Evolutionary conservation across 1,140 invertebrate genomes (phyloP).

Genomic region (Argopecten irradians): DNA sequence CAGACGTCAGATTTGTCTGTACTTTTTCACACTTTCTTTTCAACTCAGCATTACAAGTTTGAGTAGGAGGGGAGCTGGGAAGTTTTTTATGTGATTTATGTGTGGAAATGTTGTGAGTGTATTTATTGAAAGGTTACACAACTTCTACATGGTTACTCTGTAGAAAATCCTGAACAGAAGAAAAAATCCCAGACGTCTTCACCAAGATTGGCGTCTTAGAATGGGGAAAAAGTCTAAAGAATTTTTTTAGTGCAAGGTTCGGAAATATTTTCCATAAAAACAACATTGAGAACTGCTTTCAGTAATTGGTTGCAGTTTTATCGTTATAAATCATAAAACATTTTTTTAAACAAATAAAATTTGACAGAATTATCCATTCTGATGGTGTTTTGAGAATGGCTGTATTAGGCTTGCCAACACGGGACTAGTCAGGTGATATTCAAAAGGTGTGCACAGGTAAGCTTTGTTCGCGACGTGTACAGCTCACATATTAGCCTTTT

Average conservation of each 20-base stretch:
- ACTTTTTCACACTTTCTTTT: not conserved
- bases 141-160: not conserved
- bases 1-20: not conserved
- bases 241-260: not conserved
- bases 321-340: not conserved
- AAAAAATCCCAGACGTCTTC: not conserved
- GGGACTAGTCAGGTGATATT: not conserved
- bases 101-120: not conserved
- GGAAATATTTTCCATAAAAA: not conserved
- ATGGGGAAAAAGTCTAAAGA: not conserved
- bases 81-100: not conserved
- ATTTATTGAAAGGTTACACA: not conserved
- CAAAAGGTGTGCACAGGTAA: not conserved
- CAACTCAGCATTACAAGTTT: not conserved
- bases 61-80: not conserved
- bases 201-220: not conserved
- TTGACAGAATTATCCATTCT: not conserved
- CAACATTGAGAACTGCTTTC: not conserved
- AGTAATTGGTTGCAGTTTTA: not conserved
- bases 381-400: not conserved
- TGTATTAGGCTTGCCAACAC: not conserved
- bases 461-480: not conserved
- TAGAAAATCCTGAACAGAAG: not conserved
- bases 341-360: constrained; percentile 3
- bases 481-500: not conserved